Evolutionary conservation across 2,113 vertebrate species (phyloP), one percentile per base, ranked within the genome.

Genomic region (Clarias batrachus): DNA sequence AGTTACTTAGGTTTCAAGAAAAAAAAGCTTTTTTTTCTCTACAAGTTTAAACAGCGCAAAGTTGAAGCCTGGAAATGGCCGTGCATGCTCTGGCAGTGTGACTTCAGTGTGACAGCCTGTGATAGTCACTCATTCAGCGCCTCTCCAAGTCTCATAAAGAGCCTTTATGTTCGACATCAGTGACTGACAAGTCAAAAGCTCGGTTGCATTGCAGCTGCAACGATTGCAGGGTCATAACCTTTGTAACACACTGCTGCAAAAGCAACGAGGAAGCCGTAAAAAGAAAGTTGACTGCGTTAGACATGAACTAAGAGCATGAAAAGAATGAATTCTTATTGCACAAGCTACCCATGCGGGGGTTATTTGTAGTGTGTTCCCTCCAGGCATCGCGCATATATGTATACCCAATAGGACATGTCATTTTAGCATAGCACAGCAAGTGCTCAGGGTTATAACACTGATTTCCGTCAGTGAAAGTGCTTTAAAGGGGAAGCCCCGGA

Each of bases 141-240:
- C 23, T 56, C 57, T 17, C 73, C 21, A 6, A 70, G 63, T 79
- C 30, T 76, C 66, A 87, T 88, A 88, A 90, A 88, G 88, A 79
- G 81, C 25, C 88, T 88, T 89, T 91, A 59, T 88, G 81, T 84
- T 60, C 60, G 62, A 52, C 52, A 70, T 14, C 65, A 86, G 65
- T 66, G 84, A 80, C 59, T 54, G 83, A 82, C 80, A n/a, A 78
- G 70, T 56, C 56, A 65, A 83, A 78, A 54, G 66, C 86, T 84
- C 52, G 6, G 16, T n/a, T 80, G 27, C 77, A 65, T 37, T 81
- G 71, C 88, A 88, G 88, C 90, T 89, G 90, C 73, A 57, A 60
- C 59, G 70, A 71, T 80, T 41, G 41, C 56, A 52, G 73, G 52
- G 54, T 83, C 57, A 62, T 70, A 21, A 79, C 41, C 66, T 84